Evolutionary conservation across 2,888 invertebrate species (phyloP), one percentile per base, ranked within the genome.

Genomic region (Capitulum mitella): DNA sequence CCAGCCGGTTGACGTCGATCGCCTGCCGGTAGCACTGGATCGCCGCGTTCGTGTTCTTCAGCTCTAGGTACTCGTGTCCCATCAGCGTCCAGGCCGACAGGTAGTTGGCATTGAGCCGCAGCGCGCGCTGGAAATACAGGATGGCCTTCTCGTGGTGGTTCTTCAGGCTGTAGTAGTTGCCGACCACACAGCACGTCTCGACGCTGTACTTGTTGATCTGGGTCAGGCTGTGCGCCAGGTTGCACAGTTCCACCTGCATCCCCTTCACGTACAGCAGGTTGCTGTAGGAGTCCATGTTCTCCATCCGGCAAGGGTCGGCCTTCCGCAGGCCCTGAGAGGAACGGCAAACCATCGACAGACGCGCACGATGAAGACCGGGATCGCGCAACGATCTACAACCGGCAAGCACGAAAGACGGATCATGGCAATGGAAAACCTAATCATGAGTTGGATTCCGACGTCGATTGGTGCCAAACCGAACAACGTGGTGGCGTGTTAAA

Each of bases 51-150:
- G 96, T 95, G 86, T 98, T 98, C 86, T 98, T 98, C 87, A 98
- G 90, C 87, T 99, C 98, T 92, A 99, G 96, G 86, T 94, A 98
- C 86, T 99, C 98, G 85, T 99, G 99, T 0, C 99, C 99, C 91
- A 99, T 95, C 74, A 99, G 88, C 2, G 97, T 98, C 98, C 98
- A 99, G 0, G 97, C 98, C 0, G 96, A 94, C 77, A 97, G 87
- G 86, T 97, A 97, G 84, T 94, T 92, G 0, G 97, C 97, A 87
- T 97, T 97, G 12, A 98, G 87, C 85, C 95, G 93, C 29, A 98
- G 86, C 0, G 98, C 98, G 83, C 98, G 89, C 86, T 97, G 96
- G 32, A 99, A 98, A 86, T 98, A 98, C 83, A 95, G 89, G 19
- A 98, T 95, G n/a, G 99, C 97, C 86, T 97, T 97, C 84, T 97